A percentile compares a stretch with the other conserved stretches of the same genome.
Conservation (phyloP, 2,888 invertebrate species). For the Fissipunctia ypsillon region DNA sequence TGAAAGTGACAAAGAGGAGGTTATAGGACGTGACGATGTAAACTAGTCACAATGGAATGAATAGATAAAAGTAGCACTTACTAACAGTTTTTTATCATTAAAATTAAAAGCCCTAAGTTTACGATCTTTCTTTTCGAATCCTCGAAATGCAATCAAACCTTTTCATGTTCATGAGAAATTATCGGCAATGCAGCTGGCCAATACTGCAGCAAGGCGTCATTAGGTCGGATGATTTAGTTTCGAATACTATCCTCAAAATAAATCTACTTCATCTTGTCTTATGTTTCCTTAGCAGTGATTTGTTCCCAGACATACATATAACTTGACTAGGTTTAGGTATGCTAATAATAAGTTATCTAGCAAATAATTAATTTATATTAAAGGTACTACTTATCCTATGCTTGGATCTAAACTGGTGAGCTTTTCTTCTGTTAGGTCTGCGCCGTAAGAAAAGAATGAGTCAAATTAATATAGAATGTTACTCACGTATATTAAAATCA, state of each 20-base stretch:
- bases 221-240: conserved; percentile 1
- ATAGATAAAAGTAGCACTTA: not conserved
- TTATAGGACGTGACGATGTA: not conserved
- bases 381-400: not conserved
- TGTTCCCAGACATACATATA: not conserved
- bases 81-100: no score
- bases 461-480: conserved; percentile 11
- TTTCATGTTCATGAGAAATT: not conserved
- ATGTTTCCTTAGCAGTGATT: conserved; percentile 11
- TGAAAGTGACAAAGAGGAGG: not conserved
- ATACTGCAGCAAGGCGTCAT: not conserved
- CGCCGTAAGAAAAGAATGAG: not conserved
- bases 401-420: not conserved
- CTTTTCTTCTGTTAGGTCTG: not conserved
- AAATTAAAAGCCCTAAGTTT: no score
- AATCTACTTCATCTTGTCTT: conserved; percentile 22
- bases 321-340: not conserved
- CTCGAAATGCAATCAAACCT: no score
- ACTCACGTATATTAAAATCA: conserved; percentile 25
- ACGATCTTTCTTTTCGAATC: not conserved
- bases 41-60: not conserved
- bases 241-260: not conserved
- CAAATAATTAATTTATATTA: not conserved
- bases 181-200: not conserved
- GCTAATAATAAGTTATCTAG: not conserved